Conservation (phyloP, 1,140 invertebrate genomes). For the Papilio xuthus region DNA sequence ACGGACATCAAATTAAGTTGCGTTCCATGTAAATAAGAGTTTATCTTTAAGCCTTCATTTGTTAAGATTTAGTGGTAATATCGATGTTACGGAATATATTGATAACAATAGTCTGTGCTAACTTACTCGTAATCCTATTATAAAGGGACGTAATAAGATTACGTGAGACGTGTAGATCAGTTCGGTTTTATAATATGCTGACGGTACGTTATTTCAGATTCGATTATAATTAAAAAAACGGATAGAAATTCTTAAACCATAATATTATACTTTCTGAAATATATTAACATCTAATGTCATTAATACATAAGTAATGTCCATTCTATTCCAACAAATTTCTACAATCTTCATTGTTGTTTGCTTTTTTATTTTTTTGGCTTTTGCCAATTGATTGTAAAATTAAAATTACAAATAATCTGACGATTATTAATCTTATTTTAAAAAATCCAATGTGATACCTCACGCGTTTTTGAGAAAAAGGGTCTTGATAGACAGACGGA, state of each 20-base stretch:
- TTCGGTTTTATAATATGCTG: neutral
- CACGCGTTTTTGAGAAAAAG: no score
- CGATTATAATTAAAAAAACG: neutral
- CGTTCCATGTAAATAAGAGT: conserved; percentile 11
- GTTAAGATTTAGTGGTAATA: conserved; percentile 3
- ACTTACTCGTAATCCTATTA: neutral
- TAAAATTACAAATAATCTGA: no score
- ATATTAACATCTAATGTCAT: no score
- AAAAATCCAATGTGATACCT: no score
- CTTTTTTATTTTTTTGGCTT: no score
- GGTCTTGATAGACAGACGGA: no score
- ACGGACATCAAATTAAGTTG: neutral
- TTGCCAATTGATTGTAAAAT: no score
- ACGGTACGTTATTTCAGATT: neutral
- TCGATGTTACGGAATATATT: neutral
- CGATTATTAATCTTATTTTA: no score
- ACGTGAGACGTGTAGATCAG: neutral
- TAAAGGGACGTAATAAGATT: conserved; percentile 13
- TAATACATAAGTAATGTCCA: no score
- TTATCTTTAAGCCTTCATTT: neutral
- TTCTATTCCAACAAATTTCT: no score
- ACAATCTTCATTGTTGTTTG: no score
- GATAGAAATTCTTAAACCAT: neutral
- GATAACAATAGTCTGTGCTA: neutral
- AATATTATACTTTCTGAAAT: no score